Evolutionary conservation across 2,113 vertebrate genomes (phyloP), one percentile per base, ranked within the genome.

Genomic region (Campylorhamphus procurvoides): DNA sequence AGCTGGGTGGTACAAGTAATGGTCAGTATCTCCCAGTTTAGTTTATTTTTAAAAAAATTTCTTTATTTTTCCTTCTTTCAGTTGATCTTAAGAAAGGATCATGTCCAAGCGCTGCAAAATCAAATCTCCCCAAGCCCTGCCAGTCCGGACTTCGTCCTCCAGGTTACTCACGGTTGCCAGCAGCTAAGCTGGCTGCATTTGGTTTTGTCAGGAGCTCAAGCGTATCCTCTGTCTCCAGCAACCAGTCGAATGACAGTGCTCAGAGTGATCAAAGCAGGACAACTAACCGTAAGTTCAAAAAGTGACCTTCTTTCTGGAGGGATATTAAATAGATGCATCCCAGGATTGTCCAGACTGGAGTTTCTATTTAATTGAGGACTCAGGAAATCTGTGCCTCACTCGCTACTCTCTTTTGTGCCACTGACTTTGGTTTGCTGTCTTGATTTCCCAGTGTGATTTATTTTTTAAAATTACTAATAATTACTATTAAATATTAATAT

Each of bases 101-200:
- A 18, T 95, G 96, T 94, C 97, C 98, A 78, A 98, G 94, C 56
- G 88, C 93, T 77, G 96, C 98, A 52, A 99, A 99, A 97, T 98
- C 98, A 42, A 97, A 97, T 76, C 98, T 98, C 10, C 98, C 98
- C 9, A 99, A 99, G 96, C 96, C 98, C 9, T 98, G 98, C 66
- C 98, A 97, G 13, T 98, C 99, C n/a, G 98, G 99, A 77, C 98
- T 99, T 25, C 99, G 99, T 47, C 98, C 99, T 37, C 99, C 99
- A 7, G 99, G 99, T 12, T 99, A 99, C 94, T 99, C 99, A 1
- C 98, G 98, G 60, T 93, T 99, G 77, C 99, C 99, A 4, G 97
- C 98, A n/a, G 97, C 98, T 46, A 99, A 99, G 35, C 96, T 99
- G 81, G 98, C 98, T 0, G 94, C 99, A 1, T 98, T 99, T 19